Evolutionary conservation across 2,888 invertebrate species (phyloP).

Genomic region (Lapara coniferarum): DNA sequence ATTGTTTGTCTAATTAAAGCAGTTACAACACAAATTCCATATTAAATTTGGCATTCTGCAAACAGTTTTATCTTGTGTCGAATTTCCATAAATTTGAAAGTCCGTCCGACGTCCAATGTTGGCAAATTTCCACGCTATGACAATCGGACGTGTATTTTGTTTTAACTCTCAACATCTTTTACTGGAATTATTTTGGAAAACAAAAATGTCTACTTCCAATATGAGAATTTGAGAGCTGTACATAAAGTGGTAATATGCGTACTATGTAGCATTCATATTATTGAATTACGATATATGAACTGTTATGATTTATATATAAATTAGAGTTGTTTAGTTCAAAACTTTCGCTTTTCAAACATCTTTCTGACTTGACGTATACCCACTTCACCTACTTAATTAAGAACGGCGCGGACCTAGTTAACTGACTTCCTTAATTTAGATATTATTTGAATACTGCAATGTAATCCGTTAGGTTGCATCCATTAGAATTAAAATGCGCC

Average conservation of each 20-base stretch:
- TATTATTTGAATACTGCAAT: too few species aligned
- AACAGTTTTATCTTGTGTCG: slow-evolving; percentile 68
- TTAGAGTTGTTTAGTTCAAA: background rate
- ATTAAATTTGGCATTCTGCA: slow-evolving; percentile 59
- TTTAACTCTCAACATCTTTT: slow-evolving; percentile 41
- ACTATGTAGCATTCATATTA: too few species aligned
- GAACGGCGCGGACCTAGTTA: too few species aligned
- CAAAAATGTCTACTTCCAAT: slow-evolving; percentile 7
- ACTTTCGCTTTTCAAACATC: too few species aligned
- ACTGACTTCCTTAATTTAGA: too few species aligned
- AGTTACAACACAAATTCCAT: slow-evolving; percentile 54
- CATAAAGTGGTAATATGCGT: too few species aligned
- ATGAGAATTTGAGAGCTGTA: background rate
- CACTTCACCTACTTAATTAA: too few species aligned
- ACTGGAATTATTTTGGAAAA: slow-evolving; percentile 35
- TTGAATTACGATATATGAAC: too few species aligned
- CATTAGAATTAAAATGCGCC: too few species aligned
- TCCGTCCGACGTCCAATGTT: slow-evolving; percentile 63
- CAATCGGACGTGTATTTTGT: slow-evolving; percentile 53
- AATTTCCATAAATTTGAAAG: slow-evolving; percentile 74
- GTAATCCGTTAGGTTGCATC: too few species aligned
- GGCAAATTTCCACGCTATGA: slow-evolving; percentile 65
- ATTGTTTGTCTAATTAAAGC: slow-evolving; percentile 38
- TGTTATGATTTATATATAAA: background rate
- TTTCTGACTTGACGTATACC: too few species aligned